Conservation (phyloP, 2,113 vertebrate species). For the Meleagris gallopavo region DNA sequence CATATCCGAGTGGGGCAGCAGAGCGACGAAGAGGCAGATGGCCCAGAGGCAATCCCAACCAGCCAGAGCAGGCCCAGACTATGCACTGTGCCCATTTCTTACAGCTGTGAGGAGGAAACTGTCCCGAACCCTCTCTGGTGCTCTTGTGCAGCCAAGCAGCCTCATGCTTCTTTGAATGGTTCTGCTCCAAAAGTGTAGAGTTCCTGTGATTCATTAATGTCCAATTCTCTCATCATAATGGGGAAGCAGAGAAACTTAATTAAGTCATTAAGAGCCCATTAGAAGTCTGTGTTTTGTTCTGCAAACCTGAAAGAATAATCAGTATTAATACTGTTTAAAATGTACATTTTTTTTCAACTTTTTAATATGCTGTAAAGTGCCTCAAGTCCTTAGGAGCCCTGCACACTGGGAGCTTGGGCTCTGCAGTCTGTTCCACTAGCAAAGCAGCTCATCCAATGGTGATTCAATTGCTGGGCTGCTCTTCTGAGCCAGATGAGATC, state of each 20-base stretch:
- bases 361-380: background rate
- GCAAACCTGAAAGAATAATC: conserved; percentile 19
- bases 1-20: background rate
- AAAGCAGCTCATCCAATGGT: accelerated
- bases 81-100: background rate
- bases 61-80: background rate
- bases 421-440: background rate
- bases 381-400: background rate
- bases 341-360: accelerated
- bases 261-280: background rate
- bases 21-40: background rate
- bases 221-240: background rate
- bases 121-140: background rate
- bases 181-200: background rate
- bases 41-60: background rate
- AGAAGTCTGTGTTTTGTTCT: background rate
- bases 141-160: background rate
- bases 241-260: conserved; percentile 6
- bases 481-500: background rate
- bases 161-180: background rate
- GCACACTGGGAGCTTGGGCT: accelerated
- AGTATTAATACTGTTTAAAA: background rate
- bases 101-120: background rate
- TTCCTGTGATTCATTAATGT: background rate
- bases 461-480: background rate